Evolutionary conservation across 2,797 vertebrate species (phyloP).

Genomic region (Lagorchestes hirsutus): DNA sequence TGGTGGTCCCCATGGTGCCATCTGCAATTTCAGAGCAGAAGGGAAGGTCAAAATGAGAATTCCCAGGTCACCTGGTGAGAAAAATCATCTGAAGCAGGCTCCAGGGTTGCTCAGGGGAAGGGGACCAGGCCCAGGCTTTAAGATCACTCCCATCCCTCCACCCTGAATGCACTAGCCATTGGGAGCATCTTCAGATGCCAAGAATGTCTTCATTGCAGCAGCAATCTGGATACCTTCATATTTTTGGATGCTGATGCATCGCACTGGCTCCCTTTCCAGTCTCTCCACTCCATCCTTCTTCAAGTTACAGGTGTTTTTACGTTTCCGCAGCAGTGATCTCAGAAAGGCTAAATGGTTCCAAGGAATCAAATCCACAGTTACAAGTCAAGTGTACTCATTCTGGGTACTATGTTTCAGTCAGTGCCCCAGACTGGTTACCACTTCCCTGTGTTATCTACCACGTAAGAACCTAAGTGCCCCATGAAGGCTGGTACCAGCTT

Average conservation of each 20-base stretch:
- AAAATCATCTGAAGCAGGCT: neutral
- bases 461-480: too few species aligned
- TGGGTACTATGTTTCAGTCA: neutral
- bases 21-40: slow-evolving; percentile 31
- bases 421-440: neutral
- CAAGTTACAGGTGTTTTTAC: accelerated
- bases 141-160: neutral
- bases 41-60: neutral
- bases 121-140: neutral
- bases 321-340: neutral
- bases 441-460: neutral
- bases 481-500: neutral
- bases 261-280: neutral
- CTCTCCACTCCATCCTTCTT: accelerated
- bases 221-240: accelerated
- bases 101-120: too few species aligned
- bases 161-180: neutral
- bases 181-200: neutral
- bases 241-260: accelerated
- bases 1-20: slow-evolving; percentile 88
- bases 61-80: neutral
- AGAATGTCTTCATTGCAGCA: too few species aligned
- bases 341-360: neutral
- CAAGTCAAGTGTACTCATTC: neutral
- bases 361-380: neutral